A percentile compares a stretch with the other conserved stretches of the same genome.
phyloP scores from a whole-genome alignment of 1,140 invertebrate genomes.

The Drosophila biarmipes region DNA sequence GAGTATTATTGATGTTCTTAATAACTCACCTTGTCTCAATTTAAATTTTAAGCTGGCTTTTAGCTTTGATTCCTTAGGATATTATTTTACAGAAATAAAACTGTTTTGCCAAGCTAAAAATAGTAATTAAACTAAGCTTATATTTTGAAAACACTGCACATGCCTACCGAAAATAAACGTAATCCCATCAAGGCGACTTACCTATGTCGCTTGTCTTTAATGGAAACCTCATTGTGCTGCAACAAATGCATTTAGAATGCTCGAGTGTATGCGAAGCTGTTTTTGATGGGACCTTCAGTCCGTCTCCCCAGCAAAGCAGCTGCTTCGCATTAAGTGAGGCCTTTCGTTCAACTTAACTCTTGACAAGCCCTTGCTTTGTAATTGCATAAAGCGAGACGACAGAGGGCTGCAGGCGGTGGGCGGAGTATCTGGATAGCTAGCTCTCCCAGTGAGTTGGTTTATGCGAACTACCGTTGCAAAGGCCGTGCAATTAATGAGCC shows the following conservation, averaged over 20 bases:
- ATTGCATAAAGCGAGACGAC: constrained; percentile 29
- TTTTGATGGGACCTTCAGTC: not conserved
- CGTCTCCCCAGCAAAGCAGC: not conserved
- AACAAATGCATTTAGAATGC: constrained; percentile 4
- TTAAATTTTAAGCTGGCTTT: not conserved
- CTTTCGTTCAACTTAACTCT: constrained; percentile 17
- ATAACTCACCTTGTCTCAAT: not conserved
- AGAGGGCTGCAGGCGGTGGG: constrained; percentile 13
- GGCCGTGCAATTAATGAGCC: constrained; percentile 73
- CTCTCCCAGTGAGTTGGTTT: constrained; percentile 7
- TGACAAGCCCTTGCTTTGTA: constrained; percentile 29
- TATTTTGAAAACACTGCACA: no score
- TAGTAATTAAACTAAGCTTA: no score
- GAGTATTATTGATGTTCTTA: not conserved
- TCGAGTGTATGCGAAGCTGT: not conserved
- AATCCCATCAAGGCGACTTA: not conserved
- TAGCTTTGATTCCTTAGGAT: no score
- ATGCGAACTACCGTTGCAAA: constrained; percentile 62
- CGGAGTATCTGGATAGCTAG: constrained; percentile 1
- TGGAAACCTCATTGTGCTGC: not conserved
- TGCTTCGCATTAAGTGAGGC: constrained; percentile 1
- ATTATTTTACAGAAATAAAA: no score
- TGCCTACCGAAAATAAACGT: not conserved
- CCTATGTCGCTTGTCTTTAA: not conserved
- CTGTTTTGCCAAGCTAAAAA: no score